Evolutionary conservation across 1,140 invertebrate species (phyloP), one percentile per base, ranked within the genome.

Genomic region (Apis cerana): DNA sequence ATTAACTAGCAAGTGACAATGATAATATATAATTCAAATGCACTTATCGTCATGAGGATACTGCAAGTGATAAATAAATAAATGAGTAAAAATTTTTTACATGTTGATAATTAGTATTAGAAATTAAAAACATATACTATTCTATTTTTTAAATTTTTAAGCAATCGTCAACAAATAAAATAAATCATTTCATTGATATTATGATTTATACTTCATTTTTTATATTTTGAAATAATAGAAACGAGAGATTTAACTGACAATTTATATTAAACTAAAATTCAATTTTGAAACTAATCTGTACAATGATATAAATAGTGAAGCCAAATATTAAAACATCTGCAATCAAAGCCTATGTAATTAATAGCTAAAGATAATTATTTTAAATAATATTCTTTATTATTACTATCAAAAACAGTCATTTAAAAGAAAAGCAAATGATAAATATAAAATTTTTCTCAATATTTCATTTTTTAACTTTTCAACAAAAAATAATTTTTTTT

Each of bases 21-120:
- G 75, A 85, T 43, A 33, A 33, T 33, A 43, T 54, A 81, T 71
- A 76, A 85, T 88, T 82, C 79, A 85, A 88, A 88, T 85, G 83
- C 76, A 67, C 67, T 82, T 85, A 85, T 80, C 62, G 64, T 81
- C 75, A 81, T 68, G 62, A 84, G 61, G 78, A 84, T 78, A 85
- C 79, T 87, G 62, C 71, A 80, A 82, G 59, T 88, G 71, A 88
- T 79, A 88, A 88, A 88, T 85, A 88, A 88, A 88, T 87, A 87
- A 52, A 56, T 76, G 74, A 72, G 10, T 23, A 81, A 84, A 56
- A 87, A 43, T 43, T 5, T 74, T 71, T 86, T 81, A 86, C 61
- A 54, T 33, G 64, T 84, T 54, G 52, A 50, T 81, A 75, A 88
- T 64, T 84, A 85, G 80, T 80, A 81, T 43, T 76, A 85, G 56